These are phyloP conservation scores for Tretioscincus oriximinensis DNA, from an alignment of 2,113 vertebrate genomes.

Conservation along the genomic window DNA sequence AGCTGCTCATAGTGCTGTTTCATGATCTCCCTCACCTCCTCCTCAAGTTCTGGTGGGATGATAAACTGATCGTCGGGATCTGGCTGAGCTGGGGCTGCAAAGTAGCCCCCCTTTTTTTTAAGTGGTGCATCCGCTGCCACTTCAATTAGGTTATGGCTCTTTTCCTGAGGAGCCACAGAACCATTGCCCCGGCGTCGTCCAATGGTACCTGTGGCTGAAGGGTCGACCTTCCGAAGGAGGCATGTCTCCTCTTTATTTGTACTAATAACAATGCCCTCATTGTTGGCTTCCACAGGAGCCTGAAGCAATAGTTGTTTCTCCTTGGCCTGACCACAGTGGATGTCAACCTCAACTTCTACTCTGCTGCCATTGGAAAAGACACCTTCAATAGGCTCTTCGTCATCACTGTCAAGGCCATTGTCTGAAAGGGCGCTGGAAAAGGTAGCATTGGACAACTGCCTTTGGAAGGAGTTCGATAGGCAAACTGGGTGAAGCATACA, in stretches of 20 bases:
- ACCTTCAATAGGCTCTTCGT: slow-evolving; percentile 93
- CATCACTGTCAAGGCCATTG: slow-evolving; percentile 95
- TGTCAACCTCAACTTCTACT: slow-evolving; percentile 92
- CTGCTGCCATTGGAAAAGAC: slow-evolving; percentile 96
- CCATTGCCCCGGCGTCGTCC: slow-evolving; percentile 84
- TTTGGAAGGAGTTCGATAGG: slow-evolving; percentile 84
- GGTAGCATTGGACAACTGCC: slow-evolving; percentile 94
- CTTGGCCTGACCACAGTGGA: slow-evolving; percentile 82
- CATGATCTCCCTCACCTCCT: slow-evolving; percentile 98
- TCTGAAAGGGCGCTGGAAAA: slow-evolving; percentile 97
- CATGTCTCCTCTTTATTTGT: slow-evolving; percentile 74
- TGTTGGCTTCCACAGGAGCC: slow-evolving; percentile 76
- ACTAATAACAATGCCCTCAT: slow-evolving; percentile 78
- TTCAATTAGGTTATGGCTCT: slow-evolving; percentile 95
- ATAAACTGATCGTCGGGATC: slow-evolving; percentile 98
- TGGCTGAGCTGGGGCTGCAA: slow-evolving; percentile 91
- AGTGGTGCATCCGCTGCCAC: slow-evolving; percentile 87
- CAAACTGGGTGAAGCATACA: slow-evolving; percentile 87
- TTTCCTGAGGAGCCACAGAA: slow-evolving; percentile 88
- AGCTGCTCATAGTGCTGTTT: slow-evolving; percentile 82
- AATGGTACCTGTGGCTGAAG: slow-evolving; percentile 66
- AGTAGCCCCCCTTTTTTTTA: slow-evolving; percentile 90
- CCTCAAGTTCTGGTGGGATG: slow-evolving; percentile 95
- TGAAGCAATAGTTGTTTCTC: slow-evolving; percentile 72
- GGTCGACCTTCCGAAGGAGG: slow-evolving; percentile 64